Evolutionary conservation across 2,888 invertebrate genomes (phyloP), one percentile per base, ranked within the genome.

Genomic region (Phyllotreta cruciferae): DNA sequence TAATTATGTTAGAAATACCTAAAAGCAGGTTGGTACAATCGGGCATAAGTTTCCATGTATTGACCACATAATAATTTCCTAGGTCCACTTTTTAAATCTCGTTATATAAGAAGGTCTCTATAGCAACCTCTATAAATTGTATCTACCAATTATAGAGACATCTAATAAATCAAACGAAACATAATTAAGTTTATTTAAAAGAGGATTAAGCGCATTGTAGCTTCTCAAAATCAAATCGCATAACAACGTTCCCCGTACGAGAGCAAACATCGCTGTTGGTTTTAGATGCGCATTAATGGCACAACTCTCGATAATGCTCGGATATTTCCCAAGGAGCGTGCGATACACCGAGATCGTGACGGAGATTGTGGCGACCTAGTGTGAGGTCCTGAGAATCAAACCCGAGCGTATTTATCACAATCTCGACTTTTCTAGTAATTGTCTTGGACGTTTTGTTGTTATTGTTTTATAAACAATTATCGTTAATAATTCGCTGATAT

Each of bases 301-400:
- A 56, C 45, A 44, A 56, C 42, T 36, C 11, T 14, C 50, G 58
- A 58, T 58, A 58, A 58, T 58, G 50, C 52, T 52, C 37, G 24
- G 54, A 53, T 57, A 63, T 65, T 65, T 65, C 60, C 62, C 58
- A 35, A 65, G 58, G 62, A 65, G 62, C 65, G 65, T 62, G 65
- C 65, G 58, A 65, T 58, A 56, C 39, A 54, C 49, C 37, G 6
- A 61, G 62, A 62, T 65, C 65, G 65, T 62, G 65, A 62, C 58
- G 56, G 52, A 6, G 61, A 60, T 65, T 45, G 58, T 56, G 53
- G 58, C 42, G 62, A 56, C 62, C 49, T 56, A 55, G 65, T 65
- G 65, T 65, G 65, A 55, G 65, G 65, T 65, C 65, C 50, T 47
- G 54, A 57, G 52, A 58, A 58, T 58, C 42, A 58, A 52, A 58